phyloP scores from a whole-genome alignment of 2,888 invertebrate genomes.

The Polydrusus cervinus region DNA sequence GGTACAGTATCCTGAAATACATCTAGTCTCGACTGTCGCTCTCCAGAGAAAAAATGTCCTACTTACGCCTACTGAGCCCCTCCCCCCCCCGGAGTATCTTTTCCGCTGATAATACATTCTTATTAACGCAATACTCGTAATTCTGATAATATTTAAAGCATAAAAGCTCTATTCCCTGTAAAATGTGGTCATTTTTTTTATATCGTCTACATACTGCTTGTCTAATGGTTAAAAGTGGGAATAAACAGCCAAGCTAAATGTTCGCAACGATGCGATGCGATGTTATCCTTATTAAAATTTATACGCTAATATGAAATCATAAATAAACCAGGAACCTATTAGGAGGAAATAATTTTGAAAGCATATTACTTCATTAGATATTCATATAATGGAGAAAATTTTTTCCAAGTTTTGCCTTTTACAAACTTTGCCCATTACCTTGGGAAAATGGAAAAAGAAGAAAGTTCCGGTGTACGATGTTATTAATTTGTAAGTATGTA shows the following conservation, averaged over 20 bases:
- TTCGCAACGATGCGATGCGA: constrained; percentile 5
- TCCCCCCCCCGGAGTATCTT: too few species aligned
- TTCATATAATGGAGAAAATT: constrained; percentile 47
- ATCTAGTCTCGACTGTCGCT: too few species aligned
- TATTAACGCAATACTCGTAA: too few species aligned
- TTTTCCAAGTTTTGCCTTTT: constrained; percentile 35
- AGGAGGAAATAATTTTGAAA: constrained; percentile 48
- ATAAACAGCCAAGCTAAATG: constrained; percentile 29
- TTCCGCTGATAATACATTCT: too few species aligned
- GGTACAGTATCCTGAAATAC: too few species aligned
- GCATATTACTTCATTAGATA: constrained; percentile 45
- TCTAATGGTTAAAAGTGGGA: constrained; percentile 36
- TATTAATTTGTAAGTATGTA: constrained; percentile 38
- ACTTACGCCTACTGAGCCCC: too few species aligned
- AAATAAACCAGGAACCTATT: constrained; percentile 48
- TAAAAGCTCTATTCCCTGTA: background rate
- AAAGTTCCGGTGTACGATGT: constrained; percentile 33
- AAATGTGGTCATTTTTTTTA: background rate
- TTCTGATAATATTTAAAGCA: too few species aligned
- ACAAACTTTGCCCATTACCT: constrained; percentile 45
- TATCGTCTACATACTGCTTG: constrained; percentile 31
- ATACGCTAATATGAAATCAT: constrained; percentile 44
- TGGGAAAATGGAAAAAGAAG: constrained; percentile 20
- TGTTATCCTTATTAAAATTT: constrained; percentile 44
- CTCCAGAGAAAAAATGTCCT: too few species aligned